Evolutionary conservation across 2,113 vertebrate genomes (phyloP), one percentile per base, ranked within the genome.

Genomic region (Stegostoma tigrinum): DNA sequence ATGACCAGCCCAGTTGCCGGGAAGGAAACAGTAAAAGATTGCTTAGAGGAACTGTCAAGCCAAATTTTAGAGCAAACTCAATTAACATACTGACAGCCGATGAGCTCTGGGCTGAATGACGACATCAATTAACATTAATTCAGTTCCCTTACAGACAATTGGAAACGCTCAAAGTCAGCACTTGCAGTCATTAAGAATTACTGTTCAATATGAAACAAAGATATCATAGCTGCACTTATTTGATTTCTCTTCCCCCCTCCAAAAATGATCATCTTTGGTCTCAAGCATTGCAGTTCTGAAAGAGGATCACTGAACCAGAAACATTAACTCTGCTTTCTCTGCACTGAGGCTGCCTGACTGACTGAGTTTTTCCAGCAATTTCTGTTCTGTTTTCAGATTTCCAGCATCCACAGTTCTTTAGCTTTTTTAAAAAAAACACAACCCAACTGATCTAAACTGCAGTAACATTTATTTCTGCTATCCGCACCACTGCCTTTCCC

Each of bases 141-240:
- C 38, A 70, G n/a, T 70, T 94, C 67, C 38, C 93, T 42, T 34
- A 68, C 17, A 45, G 24, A 61, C 55, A 61, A 68, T 89, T 48
- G 24, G n/a, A 68, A 68, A 94, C 45, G 34, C n/a, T 94, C 91
- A 67, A 70, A 94, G 66, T 94, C 91, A 68, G 55, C 30, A 61
- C 10, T 15, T 64, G 55, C 55, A 91, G 55, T 64, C 87, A 64
- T n/a, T 5, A 23, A 17, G 87, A 64, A 61, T 64, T 55, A 83
- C 34, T 83, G 38, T 45, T 83, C 80, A 83, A 7, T 45, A 83
- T 0, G 3, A 45, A 83, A 83, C 34, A 75, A 75, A 90, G 48
- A 55, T 27, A 55, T 27, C 6, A 23, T 48, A 23, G 34, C 34
- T 80, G 75, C 15, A 80, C n/a, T n/a, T 38, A 14, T 80, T 38